Percentiles rank a stretch among this genome's conserved stretches.
phyloP scores from a whole-genome alignment of 2,113 vertebrate genomes.

The Passer domesticus region DNA sequence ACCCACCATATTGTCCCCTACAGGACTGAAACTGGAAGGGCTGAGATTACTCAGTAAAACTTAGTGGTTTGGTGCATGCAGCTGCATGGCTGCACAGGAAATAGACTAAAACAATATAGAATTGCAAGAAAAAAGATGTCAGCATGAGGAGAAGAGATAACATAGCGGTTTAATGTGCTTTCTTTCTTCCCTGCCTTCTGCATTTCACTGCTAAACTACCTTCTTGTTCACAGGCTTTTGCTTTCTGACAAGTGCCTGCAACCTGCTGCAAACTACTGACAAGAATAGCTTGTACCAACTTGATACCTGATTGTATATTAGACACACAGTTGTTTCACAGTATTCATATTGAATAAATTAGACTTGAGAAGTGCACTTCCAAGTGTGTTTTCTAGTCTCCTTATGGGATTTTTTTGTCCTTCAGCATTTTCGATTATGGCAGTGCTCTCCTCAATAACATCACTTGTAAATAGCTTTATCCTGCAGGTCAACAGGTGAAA shows the following conservation, averaged over 20 bases:
- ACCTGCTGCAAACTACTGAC: background rate
- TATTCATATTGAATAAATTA: background rate
- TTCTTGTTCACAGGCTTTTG: background rate
- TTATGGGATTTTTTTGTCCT: slow-evolving; percentile 52
- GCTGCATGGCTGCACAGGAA: background rate
- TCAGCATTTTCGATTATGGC: slow-evolving; percentile 42
- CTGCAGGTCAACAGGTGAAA: slow-evolving; percentile 17
- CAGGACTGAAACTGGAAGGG: background rate
- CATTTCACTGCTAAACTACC: background rate
- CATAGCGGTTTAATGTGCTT: background rate
- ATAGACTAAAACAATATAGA: background rate
- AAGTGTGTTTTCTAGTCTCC: background rate
- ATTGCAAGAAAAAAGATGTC: background rate
- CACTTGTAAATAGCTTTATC: slow-evolving; percentile 52
- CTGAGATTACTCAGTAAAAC: background rate
- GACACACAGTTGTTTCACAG: slow-evolving; percentile 1
- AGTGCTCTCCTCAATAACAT: background rate
- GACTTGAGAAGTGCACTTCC: background rate
- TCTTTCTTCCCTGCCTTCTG: background rate
- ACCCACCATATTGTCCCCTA: background rate
- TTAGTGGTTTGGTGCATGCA: accelerated
- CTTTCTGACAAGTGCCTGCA: background rate
- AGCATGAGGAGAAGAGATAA: background rate
- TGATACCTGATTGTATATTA: background rate
- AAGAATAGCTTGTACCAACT: background rate